Evolutionary conservation across 2,113 vertebrate species (phyloP).

Genomic region (Amphiprion ocellaris): DNA sequence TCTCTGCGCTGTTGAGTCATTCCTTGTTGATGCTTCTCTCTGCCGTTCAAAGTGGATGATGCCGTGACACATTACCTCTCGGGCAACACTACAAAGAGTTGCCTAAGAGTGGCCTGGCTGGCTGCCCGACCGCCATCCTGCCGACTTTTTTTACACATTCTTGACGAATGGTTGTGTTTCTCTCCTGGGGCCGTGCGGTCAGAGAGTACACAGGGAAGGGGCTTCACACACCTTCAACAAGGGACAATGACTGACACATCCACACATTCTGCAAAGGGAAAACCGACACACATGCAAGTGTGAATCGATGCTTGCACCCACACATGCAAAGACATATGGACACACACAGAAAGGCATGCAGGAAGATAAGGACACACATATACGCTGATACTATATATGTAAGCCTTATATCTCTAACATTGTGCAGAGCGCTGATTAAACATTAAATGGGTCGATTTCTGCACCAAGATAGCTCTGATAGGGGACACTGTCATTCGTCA

Average conservation of each 20-base stretch:
- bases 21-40: slow-evolving; percentile 61
- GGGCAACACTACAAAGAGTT: slow-evolving; percentile 68
- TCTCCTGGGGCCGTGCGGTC: slow-evolving; percentile 33
- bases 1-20: slow-evolving; percentile 66
- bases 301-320: slow-evolving; percentile 11
- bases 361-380: not conserved
- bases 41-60: slow-evolving; percentile 59
- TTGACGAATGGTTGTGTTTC: slow-evolving; percentile 51
- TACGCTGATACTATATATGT: not conserved
- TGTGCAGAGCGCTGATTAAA: slow-evolving; percentile 26
- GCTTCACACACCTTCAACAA: not conserved
- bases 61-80: slow-evolving; percentile 68
- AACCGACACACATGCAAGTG: slow-evolving; percentile 19
- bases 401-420: not conserved
- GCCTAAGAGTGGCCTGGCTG: slow-evolving; percentile 55
- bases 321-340: slow-evolving; percentile 5
- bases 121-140: slow-evolving; percentile 22
- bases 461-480: slow-evolving; percentile 9
- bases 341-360: not conserved
- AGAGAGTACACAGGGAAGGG: not conserved
- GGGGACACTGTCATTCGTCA: not conserved
- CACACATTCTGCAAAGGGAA: slow-evolving; percentile 5
- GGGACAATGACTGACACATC: slow-evolving; percentile 36
- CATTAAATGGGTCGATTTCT: not conserved
- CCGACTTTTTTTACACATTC: slow-evolving; percentile 59